These are phyloP conservation scores for Arenaria interpres DNA, from an alignment of 2,113 vertebrate species.

Conservation along the genomic window DNA sequence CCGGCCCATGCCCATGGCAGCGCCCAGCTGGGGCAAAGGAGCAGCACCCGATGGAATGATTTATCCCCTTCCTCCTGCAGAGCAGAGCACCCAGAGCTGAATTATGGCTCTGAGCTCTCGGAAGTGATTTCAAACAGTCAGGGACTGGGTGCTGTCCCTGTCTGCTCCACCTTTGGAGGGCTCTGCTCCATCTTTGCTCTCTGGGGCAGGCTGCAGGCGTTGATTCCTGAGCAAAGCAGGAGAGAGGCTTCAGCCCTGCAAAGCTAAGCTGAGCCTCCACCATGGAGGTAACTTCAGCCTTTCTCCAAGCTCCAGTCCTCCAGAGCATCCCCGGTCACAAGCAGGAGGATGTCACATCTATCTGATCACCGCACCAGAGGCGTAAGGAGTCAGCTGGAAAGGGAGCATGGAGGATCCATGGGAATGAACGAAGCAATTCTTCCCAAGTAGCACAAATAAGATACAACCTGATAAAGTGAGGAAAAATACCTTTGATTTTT, in stretches of 20 bases:
- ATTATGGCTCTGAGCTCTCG: rapidly evolving
- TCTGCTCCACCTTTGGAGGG: neutral
- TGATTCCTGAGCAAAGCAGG: neutral
- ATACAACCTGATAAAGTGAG: neutral
- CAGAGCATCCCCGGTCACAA: neutral
- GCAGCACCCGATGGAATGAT: neutral
- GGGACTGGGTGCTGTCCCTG: no score
- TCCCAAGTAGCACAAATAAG: neutral
- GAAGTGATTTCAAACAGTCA: neutral
- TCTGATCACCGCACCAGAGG: neutral
- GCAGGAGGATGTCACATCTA: neutral
- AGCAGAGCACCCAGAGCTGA: rapidly evolving
- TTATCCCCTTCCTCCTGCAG: neutral
- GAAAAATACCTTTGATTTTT: neutral
- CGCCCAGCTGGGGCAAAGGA: neutral
- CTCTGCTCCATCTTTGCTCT: neutral
- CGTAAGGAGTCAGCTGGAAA: neutral
- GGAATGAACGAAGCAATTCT: neutral
- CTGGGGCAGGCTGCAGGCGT: neutral
- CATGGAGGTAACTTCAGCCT: neutral
- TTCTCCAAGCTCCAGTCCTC: neutral
- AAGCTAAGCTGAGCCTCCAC: neutral
- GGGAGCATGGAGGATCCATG: neutral
- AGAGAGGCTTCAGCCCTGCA: neutral
- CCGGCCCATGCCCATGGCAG: neutral